Percentiles rank a stretch among this genome's conserved stretches.
phyloP scores from a whole-genome alignment of 1,140 invertebrate species.

The Copidosoma floridanum region DNA sequence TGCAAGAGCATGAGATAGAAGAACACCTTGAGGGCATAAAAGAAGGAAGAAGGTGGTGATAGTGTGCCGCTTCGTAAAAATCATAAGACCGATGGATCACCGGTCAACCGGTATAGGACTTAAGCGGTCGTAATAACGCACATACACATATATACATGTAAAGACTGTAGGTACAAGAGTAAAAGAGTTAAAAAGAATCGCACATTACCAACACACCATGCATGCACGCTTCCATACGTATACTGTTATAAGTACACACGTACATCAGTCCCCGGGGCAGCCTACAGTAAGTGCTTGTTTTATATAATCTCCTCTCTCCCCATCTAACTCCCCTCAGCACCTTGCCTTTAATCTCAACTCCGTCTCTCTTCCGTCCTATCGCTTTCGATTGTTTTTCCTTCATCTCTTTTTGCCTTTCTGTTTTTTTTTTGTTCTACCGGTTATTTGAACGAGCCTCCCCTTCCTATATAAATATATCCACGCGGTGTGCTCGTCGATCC shows the following conservation, averaged over 20 bases:
- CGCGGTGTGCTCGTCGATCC: constrained; percentile 8
- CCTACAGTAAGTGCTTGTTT: too few species aligned
- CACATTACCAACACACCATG: too few species aligned
- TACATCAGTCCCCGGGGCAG: too few species aligned
- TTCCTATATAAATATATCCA: too few species aligned
- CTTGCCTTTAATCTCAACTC: constrained; percentile 14
- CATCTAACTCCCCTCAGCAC: constrained; percentile 13
- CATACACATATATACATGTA: not conserved
- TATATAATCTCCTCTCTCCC: too few species aligned
- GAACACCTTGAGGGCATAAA: constrained; percentile 36
- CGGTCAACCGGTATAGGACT: constrained; percentile 48
- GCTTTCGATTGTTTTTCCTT: too few species aligned
- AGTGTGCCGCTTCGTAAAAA: constrained; percentile 46
- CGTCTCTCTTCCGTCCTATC: constrained; percentile 15
- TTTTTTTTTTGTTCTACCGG: constrained; percentile 14
- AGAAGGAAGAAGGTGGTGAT: constrained; percentile 26
- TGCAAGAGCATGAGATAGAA: constrained; percentile 21
- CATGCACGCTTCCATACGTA: too few species aligned
- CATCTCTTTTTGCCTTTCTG: too few species aligned
- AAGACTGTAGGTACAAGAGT: too few species aligned
- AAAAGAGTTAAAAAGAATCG: too few species aligned
- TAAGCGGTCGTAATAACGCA: constrained; percentile 54
- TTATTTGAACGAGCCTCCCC: too few species aligned
- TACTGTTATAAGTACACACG: too few species aligned
- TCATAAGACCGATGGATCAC: constrained; percentile 51